These are phyloP conservation scores for Parazoanthus atlanticus DNA, from an alignment of 92 coral and sea anemone species.

Conservation along the genomic window DNA sequence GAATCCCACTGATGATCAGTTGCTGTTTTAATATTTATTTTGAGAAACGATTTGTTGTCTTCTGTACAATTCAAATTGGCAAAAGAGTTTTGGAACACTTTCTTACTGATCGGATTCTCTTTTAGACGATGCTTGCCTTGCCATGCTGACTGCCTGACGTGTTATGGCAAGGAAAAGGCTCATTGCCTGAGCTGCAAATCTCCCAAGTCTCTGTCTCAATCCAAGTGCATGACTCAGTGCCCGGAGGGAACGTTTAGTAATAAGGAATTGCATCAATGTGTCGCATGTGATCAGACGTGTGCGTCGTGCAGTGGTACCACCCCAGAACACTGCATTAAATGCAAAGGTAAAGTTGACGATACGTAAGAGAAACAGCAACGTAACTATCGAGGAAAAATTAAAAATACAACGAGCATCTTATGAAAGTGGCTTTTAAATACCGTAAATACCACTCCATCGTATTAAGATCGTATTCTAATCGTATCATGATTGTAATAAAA, in stretches of 20 bases:
- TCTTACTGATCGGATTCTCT: neutral
- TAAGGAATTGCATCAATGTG: constrained; percentile 65
- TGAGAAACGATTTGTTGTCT: no score
- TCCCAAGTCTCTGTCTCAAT: constrained; percentile 56
- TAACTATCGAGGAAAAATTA: neutral
- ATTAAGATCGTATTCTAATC: no score
- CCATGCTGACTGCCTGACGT: constrained; percentile 68
- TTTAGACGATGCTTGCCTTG: constrained; percentile 73
- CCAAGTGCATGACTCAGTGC: constrained; percentile 73
- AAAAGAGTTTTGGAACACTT: neutral
- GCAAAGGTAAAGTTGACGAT: constrained; percentile 71
- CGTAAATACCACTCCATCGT: no score
- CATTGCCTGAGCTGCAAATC: constrained; percentile 82
- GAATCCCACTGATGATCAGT: no score
- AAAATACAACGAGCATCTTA: no score
- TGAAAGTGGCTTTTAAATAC: no score
- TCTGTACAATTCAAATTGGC: no score
- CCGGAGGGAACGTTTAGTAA: constrained; percentile 75
- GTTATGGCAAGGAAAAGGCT: constrained; percentile 66
- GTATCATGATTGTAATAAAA: no score
- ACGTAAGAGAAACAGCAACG: neutral
- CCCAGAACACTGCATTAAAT: constrained; percentile 58
- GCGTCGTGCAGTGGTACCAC: constrained; percentile 72
- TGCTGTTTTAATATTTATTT: no score
- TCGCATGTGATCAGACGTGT: constrained; percentile 69